phyloP scores from a whole-genome alignment of 2,797 vertebrate genomes.

The Mus spretus region DNA sequence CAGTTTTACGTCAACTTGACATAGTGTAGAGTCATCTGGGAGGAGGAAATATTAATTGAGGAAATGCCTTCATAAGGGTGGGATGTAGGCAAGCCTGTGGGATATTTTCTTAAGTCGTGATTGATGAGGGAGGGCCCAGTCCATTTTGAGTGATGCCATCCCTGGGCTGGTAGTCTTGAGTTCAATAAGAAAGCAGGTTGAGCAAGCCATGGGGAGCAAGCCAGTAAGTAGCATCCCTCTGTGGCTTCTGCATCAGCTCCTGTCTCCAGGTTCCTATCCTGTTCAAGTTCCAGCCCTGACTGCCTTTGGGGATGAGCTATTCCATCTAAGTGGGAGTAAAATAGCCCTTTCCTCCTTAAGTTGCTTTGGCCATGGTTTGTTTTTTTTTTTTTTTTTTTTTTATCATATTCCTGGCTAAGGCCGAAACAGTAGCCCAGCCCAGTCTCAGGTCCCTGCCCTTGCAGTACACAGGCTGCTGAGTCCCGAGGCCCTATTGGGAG shows the following conservation, averaged over 20 bases:
- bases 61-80: neutral
- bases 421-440: neutral
- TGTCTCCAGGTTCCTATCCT: neutral
- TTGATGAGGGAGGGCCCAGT: neutral
- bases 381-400: too few relatives aligned
- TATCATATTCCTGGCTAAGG: neutral
- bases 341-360: neutral
- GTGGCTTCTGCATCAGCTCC: neutral
- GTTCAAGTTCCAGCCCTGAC: neutral
- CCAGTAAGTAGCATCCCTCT: neutral
- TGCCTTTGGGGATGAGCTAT: neutral
- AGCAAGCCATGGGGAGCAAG: neutral
- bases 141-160: neutral
- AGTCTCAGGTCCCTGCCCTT: neutral
- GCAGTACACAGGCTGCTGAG: neutral
- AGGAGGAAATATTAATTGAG: neutral
- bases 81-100: neutral
- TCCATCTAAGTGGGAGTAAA: neutral
- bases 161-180: neutral
- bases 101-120: neutral
- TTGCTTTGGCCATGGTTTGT: neutral
- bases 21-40: neutral
- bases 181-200: neutral
- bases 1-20: neutral
- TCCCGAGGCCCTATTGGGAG: neutral